Evolutionary conservation across 2,797 vertebrate genomes (phyloP), one percentile per base, ranked within the genome.

Genomic region (Enteromius paludinosus): DNA sequence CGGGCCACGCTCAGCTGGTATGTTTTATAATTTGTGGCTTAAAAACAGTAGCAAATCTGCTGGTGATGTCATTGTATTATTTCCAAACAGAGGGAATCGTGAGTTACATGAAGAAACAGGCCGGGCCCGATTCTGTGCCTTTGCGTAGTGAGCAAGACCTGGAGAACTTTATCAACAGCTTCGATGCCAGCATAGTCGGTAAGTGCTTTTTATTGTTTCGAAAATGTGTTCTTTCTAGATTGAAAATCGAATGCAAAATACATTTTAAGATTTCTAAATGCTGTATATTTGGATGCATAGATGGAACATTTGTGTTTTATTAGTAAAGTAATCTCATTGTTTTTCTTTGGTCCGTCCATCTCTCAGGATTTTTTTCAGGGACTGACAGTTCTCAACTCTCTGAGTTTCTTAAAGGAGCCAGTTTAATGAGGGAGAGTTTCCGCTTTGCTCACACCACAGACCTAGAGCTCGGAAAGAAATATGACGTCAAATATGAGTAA

Each of bases 101-200:
- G 70, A 87, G 91, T 1, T 83, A 90, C 84, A 94, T 95, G 93
- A 93, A 87, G 89, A 94, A 92, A 83, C 93, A 93, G 81, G 90
- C 91, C 0, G 94, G 94, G 28, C 94, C 95, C 1, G 93, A 94
- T 87, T 95, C 95, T 0, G 84, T 90, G 23, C 81, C 52, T 17
- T 86, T 95, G 69, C 54, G 78, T 72, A 91, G 76, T 12, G 88
- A 89, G 20, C 88, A 90, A 17, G 90, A 94, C 71, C 86, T 95
- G 8, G 88, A 94, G 47, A 82, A 78, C 79, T 95, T 95, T 72
- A 77, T 91, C 79, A 77, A 86, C 23, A 79, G 93, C 89, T 92
- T 90, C 2, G 95, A 95, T 1, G 90, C 93, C 70, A 95, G 94
- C 17, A 52, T 95, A 3, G 81, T 95, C 0, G 95, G 95, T 94